Evolutionary conservation across 2,888 invertebrate genomes (phyloP), one percentile per base, ranked within the genome.

Genomic region (Carterocephalus palaemon): DNA sequence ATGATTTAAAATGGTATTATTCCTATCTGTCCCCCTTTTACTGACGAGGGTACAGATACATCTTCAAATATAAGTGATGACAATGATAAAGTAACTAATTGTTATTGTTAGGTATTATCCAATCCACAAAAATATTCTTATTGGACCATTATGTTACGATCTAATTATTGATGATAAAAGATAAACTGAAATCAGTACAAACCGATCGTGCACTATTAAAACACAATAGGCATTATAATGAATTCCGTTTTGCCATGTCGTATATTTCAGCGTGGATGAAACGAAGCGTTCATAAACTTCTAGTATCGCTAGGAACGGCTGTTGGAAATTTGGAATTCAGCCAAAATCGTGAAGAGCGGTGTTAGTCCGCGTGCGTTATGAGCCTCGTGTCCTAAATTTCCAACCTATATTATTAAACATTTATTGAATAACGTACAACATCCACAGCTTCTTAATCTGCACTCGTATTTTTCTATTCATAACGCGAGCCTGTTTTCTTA

Each of bases 351-450:
- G 72, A 74, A 73, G 69, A 67, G 67, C 58, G 56, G 56, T 63
- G 54, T 67, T n/a, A 64, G 62, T 60, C 64, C 62, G 65, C 54
- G 64, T 60, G 60, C 63, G 63, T 71, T 75, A 72, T 72, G 71
- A 62, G 72, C 70, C 72, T 67, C 64, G 64, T 70, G 78, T 62
- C 72, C 79, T 70, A 74, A 68, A 73, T 80, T 67, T 70, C 61
- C 63, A 58, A 58, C 60, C 53, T 63, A 53, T 65, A 57, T 68
- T 72, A 72, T 70, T 67, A 66, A 68, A 67, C 67, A 64, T 70
- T 69, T 65, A 70, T 70, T 64, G 61, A 64, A 62, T 43, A 47
- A 33, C 31, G 17, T 41, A 34, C 26, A 34, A 24, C 38, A 43
- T 20, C 16, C 8, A 19, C 20, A 8, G 29, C 7, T 9, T 9